These are phyloP conservation scores for Sebastes dallii DNA, from an alignment of 2,797 vertebrate species.

Conservation along the genomic window DNA sequence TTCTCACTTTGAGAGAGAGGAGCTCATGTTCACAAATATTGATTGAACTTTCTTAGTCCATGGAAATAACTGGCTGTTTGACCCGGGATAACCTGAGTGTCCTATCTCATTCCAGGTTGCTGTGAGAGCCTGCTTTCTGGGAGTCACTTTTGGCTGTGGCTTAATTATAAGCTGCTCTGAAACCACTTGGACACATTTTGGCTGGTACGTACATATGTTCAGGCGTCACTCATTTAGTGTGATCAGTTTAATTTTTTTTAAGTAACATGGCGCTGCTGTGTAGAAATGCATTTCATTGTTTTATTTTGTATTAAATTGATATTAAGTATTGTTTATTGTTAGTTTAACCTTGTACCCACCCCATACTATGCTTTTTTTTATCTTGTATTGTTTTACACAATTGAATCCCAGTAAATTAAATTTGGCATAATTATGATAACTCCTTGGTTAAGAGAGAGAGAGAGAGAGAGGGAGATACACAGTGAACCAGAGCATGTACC, in stretches of 20 bases:
- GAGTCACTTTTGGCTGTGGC: constrained; percentile 93
- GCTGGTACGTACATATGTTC: constrained; percentile 85
- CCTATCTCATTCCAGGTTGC: constrained; percentile 83
- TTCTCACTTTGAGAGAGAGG: too few species aligned
- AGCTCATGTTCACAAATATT: too few species aligned
- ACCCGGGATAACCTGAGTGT: not conserved
- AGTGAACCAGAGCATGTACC: not conserved
- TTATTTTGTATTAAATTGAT: not conserved
- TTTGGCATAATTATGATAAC: not conserved
- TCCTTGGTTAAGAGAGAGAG: not conserved
- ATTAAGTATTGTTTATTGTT: not conserved
- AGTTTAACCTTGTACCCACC: not conserved
- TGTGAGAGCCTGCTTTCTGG: constrained; percentile 92
- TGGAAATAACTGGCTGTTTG: too few species aligned
- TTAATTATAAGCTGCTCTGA: constrained; percentile 89
- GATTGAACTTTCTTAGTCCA: too few species aligned
- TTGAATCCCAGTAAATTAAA: not conserved
- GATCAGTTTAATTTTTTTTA: not conserved
- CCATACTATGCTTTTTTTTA: not conserved
- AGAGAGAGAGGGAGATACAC: not conserved
- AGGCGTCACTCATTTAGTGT: too few species aligned
- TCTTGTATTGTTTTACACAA: not conserved
- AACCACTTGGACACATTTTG: constrained; percentile 94
- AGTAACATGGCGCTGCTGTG: not conserved
- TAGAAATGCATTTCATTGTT: not conserved